A percentile compares a stretch with the other conserved stretches of the same genome.
These are phyloP conservation scores for Pardalotus punctatus DNA, from an alignment of 2,113 vertebrate species.

Conservation along the genomic window DNA sequence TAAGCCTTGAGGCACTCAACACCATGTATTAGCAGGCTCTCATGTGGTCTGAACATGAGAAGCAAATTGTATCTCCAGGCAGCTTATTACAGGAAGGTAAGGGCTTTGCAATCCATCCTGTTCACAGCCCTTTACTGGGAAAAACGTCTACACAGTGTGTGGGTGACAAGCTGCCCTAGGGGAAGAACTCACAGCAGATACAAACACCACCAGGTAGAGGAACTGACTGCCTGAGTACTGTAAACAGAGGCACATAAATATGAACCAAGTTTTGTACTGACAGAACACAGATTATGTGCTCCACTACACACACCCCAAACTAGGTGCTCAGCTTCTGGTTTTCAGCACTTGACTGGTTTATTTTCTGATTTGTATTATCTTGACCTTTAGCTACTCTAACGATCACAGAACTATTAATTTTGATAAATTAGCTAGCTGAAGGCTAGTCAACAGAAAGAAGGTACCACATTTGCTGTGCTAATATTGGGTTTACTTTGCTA, in stretches of 20 bases:
- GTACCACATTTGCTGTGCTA: background rate
- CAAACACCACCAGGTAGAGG: background rate
- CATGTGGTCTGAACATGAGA: background rate
- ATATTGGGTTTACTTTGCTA: background rate
- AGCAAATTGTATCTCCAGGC: background rate
- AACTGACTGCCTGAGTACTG: background rate
- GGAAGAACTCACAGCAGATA: background rate
- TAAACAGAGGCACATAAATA: background rate
- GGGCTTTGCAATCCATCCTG: background rate
- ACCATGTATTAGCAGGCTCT: background rate
- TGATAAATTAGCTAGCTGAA: background rate
- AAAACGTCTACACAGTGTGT: background rate
- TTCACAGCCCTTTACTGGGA: background rate
- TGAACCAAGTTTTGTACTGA: background rate
- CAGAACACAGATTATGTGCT: background rate
- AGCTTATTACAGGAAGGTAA: background rate
- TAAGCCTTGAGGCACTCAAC: background rate
- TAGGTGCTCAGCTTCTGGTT: background rate
- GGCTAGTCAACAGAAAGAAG: background rate
- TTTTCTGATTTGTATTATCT: background rate
- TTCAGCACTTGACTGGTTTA: background rate
- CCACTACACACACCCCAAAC: background rate
- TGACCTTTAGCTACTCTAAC: background rate
- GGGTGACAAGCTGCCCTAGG: background rate
- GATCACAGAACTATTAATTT: background rate